Evolutionary conservation across 2,888 invertebrate genomes (phyloP), one percentile per base, ranked within the genome.

Genomic region (Diploptera punctata): DNA sequence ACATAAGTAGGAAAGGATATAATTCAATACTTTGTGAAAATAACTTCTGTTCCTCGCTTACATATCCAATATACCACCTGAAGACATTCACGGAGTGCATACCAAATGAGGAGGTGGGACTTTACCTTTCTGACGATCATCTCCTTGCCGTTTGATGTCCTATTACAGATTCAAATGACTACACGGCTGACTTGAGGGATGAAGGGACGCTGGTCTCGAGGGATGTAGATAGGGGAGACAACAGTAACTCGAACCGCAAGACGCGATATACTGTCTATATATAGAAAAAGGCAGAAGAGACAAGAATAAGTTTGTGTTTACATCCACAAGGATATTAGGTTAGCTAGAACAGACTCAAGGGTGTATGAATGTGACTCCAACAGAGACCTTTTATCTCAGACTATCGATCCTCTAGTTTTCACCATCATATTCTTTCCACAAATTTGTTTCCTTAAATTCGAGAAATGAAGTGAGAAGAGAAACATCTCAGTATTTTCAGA

Each of bases 111-210:
- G n/a, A n/a, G n/a, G n/a, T n/a, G n/a, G n/a, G n/a, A n/a, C n/a
- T n/a, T 69, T 60, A 44, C 69, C 69, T 69, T 69, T 69, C n/a
- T 7, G 57, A 43, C 57, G 52, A 31, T 16, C 3, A 54, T 68
- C 68, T 33, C 44, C 4, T 68, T 21, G 31, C 47, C 71, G 67
- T 72, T 72, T 68, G 57, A 72, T 57, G 71, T 72, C 38, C 71
- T 54, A 72, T 72, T 72, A 72, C 57, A 31, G 71, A 72, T 72
- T 72, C 71, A 72, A 72, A 72, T 72, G 71, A 68, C 71, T 49
- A 61, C 65, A 65, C 24, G 47, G 26, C 65, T 26, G 44, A 65
- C 65, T 26, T n/a, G n/a, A 19, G 44, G 18, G 44, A 44, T 26
- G 47, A 44, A 44, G 26, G 26, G 47, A 7, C 10, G 24, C 2